Evolutionary conservation across 2,888 invertebrate genomes (phyloP).

Genomic region (Callyntrura sp.): DNA sequence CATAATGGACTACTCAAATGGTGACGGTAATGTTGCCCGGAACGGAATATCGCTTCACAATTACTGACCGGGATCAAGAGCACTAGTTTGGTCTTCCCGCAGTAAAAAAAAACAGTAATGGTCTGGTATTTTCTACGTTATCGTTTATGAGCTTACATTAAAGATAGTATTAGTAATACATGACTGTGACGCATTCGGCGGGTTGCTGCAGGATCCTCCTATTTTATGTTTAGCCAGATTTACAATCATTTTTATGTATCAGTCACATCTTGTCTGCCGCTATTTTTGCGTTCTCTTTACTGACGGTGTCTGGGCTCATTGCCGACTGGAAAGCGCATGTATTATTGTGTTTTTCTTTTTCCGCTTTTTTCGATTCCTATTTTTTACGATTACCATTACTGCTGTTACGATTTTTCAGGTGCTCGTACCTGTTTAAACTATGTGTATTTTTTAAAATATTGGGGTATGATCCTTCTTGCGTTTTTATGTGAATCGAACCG

Average conservation of each 20-base stretch:
- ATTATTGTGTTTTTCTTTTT: background rate
- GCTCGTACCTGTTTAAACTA: too few species aligned
- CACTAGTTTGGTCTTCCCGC: background rate
- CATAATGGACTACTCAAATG: conserved; percentile 13
- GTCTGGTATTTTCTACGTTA: background rate
- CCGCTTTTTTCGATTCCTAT: background rate
- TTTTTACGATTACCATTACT: conserved; percentile 19
- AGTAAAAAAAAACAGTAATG: background rate
- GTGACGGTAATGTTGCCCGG: background rate
- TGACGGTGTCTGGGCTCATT: background rate
- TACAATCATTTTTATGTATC: conserved; percentile 48
- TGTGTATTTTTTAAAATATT: too few species aligned
- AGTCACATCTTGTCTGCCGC: conserved; percentile 5
- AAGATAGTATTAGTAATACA: background rate
- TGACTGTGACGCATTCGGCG: background rate
- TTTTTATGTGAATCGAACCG: too few species aligned
- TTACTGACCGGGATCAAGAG: conserved; percentile 24
- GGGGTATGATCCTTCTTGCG: too few species aligned
- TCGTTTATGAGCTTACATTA: background rate
- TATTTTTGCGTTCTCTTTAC: conserved; percentile 20
- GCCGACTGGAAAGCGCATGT: background rate
- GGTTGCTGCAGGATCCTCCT: conserved; percentile 58
- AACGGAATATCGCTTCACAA: conserved; percentile 23
- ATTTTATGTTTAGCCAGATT: conserved; percentile 67
- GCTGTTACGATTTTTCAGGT: background rate